Conservation (phyloP, 2,888 invertebrate species). For the Ditula angustiorana region DNA sequence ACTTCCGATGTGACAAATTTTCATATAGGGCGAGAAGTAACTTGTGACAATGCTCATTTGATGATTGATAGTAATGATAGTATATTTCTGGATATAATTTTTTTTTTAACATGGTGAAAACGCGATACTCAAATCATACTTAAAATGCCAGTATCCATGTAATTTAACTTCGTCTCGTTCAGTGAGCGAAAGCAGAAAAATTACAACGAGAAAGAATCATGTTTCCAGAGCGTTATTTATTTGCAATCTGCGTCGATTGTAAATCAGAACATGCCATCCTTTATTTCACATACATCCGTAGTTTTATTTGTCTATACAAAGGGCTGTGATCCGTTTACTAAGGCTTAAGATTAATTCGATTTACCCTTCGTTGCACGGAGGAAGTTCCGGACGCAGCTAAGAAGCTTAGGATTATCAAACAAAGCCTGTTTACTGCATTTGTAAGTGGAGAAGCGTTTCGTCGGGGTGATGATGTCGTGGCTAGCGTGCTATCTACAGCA, state of each 20-base stretch:
- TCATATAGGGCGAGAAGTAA: too few species aligned
- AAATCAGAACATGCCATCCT: not conserved
- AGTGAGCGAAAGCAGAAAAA: too few species aligned
- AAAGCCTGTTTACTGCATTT: slow-evolving; percentile 45
- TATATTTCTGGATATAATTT: too few species aligned
- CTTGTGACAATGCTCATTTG: too few species aligned
- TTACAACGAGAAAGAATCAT: not conserved
- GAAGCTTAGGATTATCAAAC: slow-evolving; percentile 29
- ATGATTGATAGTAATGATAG: too few species aligned
- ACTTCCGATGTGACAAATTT: too few species aligned
- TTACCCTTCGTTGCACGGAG: slow-evolving; percentile 8
- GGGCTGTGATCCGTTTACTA: slow-evolving; percentile 7
- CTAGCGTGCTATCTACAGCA: slow-evolving; percentile 54
- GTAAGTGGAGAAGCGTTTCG: slow-evolving; percentile 52
- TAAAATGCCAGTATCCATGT: too few species aligned
- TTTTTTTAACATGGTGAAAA: too few species aligned
- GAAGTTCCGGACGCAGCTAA: slow-evolving; percentile 37
- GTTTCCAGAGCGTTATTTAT: not conserved
- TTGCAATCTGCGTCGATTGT: not conserved
- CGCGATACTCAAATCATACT: too few species aligned
- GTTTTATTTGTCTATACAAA: slow-evolving; percentile 10
- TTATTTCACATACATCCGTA: not conserved
- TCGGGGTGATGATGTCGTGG: slow-evolving; percentile 51
- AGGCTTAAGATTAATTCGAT: slow-evolving; percentile 7
- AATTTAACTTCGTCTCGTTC: too few species aligned